Percentiles rank a stretch among this genome's conserved stretches.
Evolutionary conservation across 2,888 invertebrate genomes (phyloP).

Genomic region (Euzophera pinguis): DNA sequence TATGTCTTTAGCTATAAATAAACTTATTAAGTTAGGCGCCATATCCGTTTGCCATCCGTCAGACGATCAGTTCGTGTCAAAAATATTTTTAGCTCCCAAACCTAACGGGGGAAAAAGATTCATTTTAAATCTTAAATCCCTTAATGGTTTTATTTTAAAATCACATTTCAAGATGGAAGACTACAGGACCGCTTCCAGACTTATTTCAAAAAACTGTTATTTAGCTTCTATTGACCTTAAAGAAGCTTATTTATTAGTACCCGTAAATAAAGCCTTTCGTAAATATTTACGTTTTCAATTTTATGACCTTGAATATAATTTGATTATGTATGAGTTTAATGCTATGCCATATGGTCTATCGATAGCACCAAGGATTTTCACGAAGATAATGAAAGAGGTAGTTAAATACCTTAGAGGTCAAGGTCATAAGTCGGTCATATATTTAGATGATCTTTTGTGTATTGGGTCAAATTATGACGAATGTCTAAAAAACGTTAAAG

Average conservation of each 20-base stretch:
- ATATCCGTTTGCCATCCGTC: not conserved
- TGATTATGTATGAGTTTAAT: no score
- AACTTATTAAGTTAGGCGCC: slow-evolving; percentile 3
- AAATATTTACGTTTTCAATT: slow-evolving; percentile 14
- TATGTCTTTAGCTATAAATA: not conserved
- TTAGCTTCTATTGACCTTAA: slow-evolving; percentile 15
- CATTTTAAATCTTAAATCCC: slow-evolving; percentile 21
- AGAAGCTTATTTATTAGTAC: slow-evolving; percentile 8
- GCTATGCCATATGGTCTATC: no score
- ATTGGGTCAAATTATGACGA: no score
- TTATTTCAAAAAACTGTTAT: slow-evolving; percentile 13
- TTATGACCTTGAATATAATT: no score
- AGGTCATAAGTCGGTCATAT: no score
- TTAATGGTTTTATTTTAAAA: slow-evolving; percentile 20
- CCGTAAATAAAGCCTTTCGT: not conserved
- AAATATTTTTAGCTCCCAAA: slow-evolving; percentile 20
- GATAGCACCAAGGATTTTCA: no score
- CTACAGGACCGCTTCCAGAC: slow-evolving; percentile 14
- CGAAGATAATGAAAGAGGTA: no score
- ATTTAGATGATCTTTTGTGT: no score
- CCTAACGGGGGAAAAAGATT: slow-evolving; percentile 21
- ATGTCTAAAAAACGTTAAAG: no score
- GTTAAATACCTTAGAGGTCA: no score
- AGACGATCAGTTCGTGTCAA: slow-evolving; percentile 17
- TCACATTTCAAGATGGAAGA: slow-evolving; percentile 25